phyloP scores from a whole-genome alignment of 2,797 vertebrate genomes.

The Tragopan temminckii region DNA sequence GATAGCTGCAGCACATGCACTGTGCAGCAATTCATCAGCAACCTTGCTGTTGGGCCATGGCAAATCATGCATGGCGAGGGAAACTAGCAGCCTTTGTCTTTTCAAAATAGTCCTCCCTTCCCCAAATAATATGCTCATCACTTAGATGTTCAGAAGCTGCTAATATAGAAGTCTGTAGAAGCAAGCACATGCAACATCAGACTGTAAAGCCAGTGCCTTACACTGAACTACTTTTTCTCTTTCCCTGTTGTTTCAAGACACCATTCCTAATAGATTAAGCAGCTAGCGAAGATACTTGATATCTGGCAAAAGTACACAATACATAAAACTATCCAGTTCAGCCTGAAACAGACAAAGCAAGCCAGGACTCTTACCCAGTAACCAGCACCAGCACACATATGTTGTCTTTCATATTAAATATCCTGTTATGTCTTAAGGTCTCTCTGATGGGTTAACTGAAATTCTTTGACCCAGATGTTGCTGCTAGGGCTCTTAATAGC shows the following conservation, averaged over 20 bases:
- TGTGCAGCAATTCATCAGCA: background rate
- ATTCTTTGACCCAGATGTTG: background rate
- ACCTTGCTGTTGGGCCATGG: background rate
- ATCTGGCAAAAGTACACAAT: background rate
- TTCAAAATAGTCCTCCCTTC: background rate
- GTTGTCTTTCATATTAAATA: background rate
- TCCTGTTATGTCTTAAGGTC: background rate
- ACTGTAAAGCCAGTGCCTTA: background rate
- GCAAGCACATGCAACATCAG: background rate
- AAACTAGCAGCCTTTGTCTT: background rate
- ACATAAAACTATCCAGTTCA: background rate
- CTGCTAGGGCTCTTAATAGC: background rate
- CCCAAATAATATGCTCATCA: background rate
- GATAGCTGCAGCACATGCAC: background rate
- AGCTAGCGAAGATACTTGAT: background rate
- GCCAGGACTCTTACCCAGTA: background rate
- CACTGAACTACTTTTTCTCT: background rate
- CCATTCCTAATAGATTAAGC: background rate
- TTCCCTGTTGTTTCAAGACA: background rate
- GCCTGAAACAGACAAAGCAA: background rate
- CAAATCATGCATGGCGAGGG: background rate
- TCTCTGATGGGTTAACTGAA: background rate
- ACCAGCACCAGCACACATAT: background rate
- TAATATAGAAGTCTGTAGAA: background rate
- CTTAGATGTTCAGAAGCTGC: background rate